A percentile compares a stretch with the other conserved stretches of the same genome.
phyloP scores from a whole-genome alignment of 2,113 vertebrate species.

The Maccullochella peelii region DNA sequence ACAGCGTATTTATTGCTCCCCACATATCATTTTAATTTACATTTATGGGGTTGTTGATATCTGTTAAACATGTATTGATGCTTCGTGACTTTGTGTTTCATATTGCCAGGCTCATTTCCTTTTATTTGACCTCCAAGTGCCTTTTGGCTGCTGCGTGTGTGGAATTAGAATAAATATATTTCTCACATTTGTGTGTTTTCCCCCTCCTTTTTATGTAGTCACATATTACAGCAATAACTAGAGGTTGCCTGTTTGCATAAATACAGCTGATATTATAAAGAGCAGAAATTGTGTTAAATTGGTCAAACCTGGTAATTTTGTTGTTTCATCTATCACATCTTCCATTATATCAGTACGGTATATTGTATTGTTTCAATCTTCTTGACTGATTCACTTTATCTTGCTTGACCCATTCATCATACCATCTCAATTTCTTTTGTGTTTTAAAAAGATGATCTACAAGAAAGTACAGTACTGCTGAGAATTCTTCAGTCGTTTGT shows the following conservation, averaged over 20 bases:
- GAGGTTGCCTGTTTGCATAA: background rate
- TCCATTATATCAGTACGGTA: background rate
- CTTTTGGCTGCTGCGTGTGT: slow-evolving; percentile 34
- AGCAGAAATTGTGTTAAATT: background rate
- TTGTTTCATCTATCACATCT: background rate
- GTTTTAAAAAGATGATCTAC: background rate
- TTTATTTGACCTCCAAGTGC: slow-evolving; percentile 64
- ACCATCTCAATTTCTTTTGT: background rate
- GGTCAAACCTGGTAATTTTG: background rate
- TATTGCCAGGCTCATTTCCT: slow-evolving; percentile 50
- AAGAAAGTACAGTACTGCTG: background rate
- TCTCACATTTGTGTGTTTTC: background rate
- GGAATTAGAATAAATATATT: slow-evolving; percentile 2
- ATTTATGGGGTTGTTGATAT: slow-evolving; percentile 67
- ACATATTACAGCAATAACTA: slow-evolving; percentile 9
- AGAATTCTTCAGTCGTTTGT: background rate
- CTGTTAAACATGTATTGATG: slow-evolving; percentile 69
- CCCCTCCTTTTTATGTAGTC: background rate
- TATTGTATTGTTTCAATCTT: background rate
- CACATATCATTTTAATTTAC: slow-evolving; percentile 69
- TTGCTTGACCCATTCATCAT: background rate
- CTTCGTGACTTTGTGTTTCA: slow-evolving; percentile 52
- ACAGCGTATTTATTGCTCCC: slow-evolving; percentile 58
- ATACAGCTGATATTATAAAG: slow-evolving; percentile 3
- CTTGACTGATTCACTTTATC: background rate